phyloP scores from a whole-genome alignment of 2,888 invertebrate species.

The Dendrolimus pini region DNA sequence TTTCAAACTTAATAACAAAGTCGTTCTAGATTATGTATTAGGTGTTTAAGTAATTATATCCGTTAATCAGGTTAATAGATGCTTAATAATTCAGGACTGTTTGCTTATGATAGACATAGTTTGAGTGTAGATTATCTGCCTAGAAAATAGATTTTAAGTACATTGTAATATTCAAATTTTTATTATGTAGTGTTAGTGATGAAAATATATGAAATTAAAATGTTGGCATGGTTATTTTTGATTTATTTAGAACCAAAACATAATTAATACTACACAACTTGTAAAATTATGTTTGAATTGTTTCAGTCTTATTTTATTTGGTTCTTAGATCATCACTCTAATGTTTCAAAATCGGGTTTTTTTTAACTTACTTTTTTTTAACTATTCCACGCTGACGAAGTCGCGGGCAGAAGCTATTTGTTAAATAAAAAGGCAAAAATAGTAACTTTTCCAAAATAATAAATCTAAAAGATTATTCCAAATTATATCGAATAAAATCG shows the following conservation, averaged over 20 bases:
- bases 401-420: no score
- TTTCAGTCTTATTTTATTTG: no score
- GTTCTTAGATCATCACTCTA: no score
- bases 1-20: constrained; percentile 3
- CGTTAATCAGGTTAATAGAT: constrained; percentile 26
- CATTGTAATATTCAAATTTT: constrained; percentile 16
- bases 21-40: constrained; percentile 17
- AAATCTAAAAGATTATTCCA: no score
- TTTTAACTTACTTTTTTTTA: no score
- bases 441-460: no score
- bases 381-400: no score
- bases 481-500: no score
- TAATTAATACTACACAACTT: no score
- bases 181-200: constrained; percentile 27
- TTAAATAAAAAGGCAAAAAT: no score
- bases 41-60: constrained; percentile 10
- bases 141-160: constrained; percentile 18
- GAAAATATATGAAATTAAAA: constrained; percentile 33
- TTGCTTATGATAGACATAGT: constrained; percentile 32
- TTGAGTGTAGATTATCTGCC: constrained; percentile 13
- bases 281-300: no score
- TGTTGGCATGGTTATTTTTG: constrained; percentile 42
- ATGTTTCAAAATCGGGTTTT: no score
- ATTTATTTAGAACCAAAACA: constrained; percentile 8
- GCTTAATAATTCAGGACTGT: constrained; percentile 38